Evolutionary conservation across 2,888 invertebrate species (phyloP).

Genomic region (Hypena proboscidalis): DNA sequence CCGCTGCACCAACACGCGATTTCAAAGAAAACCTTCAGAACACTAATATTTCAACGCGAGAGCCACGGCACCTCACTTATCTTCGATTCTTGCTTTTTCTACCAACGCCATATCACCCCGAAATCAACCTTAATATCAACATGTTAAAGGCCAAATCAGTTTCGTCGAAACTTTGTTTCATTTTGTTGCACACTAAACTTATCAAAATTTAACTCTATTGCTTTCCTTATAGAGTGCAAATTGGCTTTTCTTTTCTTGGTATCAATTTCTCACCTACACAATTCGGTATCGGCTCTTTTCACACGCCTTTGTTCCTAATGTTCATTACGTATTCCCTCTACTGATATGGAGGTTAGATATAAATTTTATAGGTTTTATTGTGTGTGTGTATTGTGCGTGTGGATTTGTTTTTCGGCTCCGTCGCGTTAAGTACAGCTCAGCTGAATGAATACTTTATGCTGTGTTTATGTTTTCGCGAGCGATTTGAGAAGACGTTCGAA

Average conservation of each 20-base stretch:
- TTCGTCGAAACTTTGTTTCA: slow-evolving; percentile 43
- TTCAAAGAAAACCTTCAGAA: slow-evolving; percentile 70
- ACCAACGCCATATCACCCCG: slow-evolving; percentile 21
- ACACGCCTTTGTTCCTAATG: slow-evolving; percentile 79
- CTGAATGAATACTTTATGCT: slow-evolving; percentile 57
- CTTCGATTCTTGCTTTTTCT: slow-evolving; percentile 65
- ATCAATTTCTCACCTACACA: slow-evolving; percentile 74
- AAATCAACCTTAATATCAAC: slow-evolving; percentile 35
- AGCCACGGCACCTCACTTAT: slow-evolving; percentile 70
- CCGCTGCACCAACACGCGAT: slow-evolving; percentile 56
- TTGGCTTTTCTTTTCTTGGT: slow-evolving; percentile 36
- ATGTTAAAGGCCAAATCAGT: slow-evolving; percentile 44
- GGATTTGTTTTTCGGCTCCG: slow-evolving; percentile 61
- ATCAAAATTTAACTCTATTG: slow-evolving; percentile 47
- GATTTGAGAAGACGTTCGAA: slow-evolving; percentile 32
- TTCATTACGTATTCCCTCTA: slow-evolving; percentile 80
- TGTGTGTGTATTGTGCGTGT: slow-evolving; percentile 58
- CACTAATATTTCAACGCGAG: slow-evolving; percentile 74
- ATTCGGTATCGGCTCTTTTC: slow-evolving; percentile 75
- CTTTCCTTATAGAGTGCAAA: slow-evolving; percentile 38
- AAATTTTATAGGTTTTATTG: slow-evolving; percentile 77
- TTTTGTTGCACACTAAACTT: slow-evolving; percentile 41
- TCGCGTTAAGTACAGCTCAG: slow-evolving; percentile 49
- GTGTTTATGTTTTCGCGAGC: slow-evolving; percentile 49
- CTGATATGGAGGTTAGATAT: slow-evolving; percentile 76